Evolutionary conservation across 2,888 invertebrate species (phyloP), one percentile per base, ranked within the genome.

Genomic region (Morinoia aosen): DNA sequence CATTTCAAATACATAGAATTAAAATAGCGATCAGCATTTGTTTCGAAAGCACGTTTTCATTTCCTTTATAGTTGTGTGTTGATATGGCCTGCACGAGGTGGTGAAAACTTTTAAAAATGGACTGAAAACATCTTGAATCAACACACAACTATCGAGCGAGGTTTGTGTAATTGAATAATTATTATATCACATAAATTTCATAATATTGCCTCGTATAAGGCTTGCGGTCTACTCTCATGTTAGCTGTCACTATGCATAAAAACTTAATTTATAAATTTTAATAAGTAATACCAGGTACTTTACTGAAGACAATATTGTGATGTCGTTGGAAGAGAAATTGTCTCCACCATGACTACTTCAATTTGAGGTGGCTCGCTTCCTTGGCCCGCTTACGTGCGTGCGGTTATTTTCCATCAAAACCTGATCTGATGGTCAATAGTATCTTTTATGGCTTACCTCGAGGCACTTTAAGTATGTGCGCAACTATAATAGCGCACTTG

Each of bases 61-160:
- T 40, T 95, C 95, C 96, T 96, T 96, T 96, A 96, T 96, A 96
- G 96, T 96, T 96, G 96, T 96, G 96, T 96, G 96, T 96, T 96
- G 96, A 96, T 96, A 96, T 96, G 96, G 96, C 96, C 95, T 96
- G 95, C 96, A 96, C 96, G 96, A 96, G 96, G 96, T 95, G 95
- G 48, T 95, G 95, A 91, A 95, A 96, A 96, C 76, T 95, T 91
- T 95, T 57, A 91, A 96, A 96, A 96, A 96, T 96, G 96, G 96
- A 96, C 95, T 96, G 96, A 96, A 96, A 90, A 95, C 56, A 93
- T 95, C 96, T 96, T 96, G 96, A 96, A 95, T 95, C 96, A 96
- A 96, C 96, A 96, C 96, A 96, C 96, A 96, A 96, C 96, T 96
- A 96, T 96, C 96, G 95, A 96, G 96, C 96, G 95, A 96, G 96